These are phyloP conservation scores for Podarcis siculus DNA, from an alignment of 2,797 vertebrate genomes.

Conservation along the genomic window DNA sequence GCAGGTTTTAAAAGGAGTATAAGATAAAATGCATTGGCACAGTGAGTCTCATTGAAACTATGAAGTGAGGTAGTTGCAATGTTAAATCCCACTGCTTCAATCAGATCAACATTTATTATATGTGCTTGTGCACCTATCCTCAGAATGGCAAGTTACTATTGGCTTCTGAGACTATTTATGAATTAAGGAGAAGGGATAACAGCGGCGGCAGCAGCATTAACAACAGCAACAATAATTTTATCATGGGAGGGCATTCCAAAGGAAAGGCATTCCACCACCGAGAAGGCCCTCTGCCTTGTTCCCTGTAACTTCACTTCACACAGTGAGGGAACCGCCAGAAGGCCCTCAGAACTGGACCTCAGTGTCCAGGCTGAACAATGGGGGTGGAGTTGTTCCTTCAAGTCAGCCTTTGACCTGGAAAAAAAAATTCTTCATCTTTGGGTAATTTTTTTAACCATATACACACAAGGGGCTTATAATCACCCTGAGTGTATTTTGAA, in stretches of 20 bases:
- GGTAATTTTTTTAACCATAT: constrained; percentile 41
- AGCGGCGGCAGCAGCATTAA: not conserved
- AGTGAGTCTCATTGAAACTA: not conserved
- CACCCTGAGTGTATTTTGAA: constrained; percentile 43
- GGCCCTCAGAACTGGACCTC: no score
- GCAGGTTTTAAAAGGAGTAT: no score
- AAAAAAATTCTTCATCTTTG: constrained; percentile 51
- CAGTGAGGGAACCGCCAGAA: no score
- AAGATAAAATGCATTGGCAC: not conserved
- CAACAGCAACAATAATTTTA: no score
- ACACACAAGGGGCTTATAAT: constrained; percentile 37
- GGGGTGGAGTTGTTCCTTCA: no score
- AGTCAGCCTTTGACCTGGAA: constrained; percentile 28
- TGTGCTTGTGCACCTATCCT: no score
- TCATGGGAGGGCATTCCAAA: no score
- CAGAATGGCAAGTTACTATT: not conserved
- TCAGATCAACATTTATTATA: not conserved
- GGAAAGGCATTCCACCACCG: no score
- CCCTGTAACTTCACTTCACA: no score
- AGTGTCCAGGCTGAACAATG: no score
- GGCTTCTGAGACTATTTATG: not conserved
- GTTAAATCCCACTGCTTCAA: no score
- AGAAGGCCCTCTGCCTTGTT: no score
- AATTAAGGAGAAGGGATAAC: constrained; percentile 19
- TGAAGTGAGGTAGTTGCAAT: not conserved